These are phyloP conservation scores for Botia almorhae DNA, from an alignment of 2,797 vertebrate species.

Conservation along the genomic window DNA sequence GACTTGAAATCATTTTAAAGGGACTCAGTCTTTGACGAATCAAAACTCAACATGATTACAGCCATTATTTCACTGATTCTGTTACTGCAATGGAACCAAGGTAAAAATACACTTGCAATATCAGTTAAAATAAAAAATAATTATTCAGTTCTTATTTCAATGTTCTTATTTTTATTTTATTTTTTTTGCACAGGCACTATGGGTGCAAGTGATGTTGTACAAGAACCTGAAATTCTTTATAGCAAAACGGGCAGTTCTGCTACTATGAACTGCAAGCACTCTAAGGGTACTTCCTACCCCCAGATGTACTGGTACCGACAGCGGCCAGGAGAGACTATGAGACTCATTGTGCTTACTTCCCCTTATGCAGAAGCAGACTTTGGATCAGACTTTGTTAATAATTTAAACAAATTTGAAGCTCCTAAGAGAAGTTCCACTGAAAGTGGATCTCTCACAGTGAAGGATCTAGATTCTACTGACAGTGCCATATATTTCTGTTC, in stretches of 20 bases:
- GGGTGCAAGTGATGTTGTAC: constrained; percentile 29
- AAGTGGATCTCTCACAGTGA: constrained; percentile 55
- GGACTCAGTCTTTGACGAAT: not conserved
- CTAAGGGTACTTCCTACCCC: not conserved
- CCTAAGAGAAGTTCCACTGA: constrained; percentile 28
- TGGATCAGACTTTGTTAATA: constrained; percentile 18
- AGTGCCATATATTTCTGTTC: constrained; percentile 63
- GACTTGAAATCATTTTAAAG: not conserved
- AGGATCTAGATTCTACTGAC: constrained; percentile 49
- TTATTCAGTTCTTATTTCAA: too few relatives aligned
- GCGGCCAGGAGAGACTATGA: constrained; percentile 21
- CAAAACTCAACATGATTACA: not conserved
- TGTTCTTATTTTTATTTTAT: not conserved
- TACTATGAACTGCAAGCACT: constrained; percentile 47
- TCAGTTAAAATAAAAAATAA: not conserved
- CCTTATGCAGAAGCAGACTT: not conserved
- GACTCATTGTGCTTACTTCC: constrained; percentile 17
- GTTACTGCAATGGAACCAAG: constrained; percentile 26
- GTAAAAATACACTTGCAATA: too few relatives aligned
- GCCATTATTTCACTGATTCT: constrained; percentile 11
- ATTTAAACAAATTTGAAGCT: constrained; percentile 11
- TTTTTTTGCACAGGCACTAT: constrained; percentile 23
- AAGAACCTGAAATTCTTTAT: constrained; percentile 18
- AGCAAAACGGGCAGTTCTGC: not conserved
- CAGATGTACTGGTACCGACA: constrained; percentile 55